phyloP scores from a whole-genome alignment of 1,140 invertebrate genomes.

The Drosophila trapezifrons region DNA sequence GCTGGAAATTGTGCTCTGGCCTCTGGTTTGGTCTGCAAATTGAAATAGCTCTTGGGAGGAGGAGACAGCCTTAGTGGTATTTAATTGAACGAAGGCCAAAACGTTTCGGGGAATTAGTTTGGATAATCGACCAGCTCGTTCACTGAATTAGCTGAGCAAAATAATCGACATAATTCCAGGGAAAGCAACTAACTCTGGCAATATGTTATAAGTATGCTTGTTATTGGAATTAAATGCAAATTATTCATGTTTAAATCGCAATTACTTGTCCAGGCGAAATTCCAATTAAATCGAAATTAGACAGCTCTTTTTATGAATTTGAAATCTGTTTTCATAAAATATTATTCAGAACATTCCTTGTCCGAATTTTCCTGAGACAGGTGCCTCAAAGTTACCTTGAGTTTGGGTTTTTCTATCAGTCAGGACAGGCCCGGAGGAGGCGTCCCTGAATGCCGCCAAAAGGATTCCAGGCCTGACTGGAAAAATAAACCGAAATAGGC shows the following conservation, averaged over 20 bases:
- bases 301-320: too few relatives aligned
- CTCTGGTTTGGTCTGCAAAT: conserved; percentile 7
- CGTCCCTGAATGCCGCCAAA: conserved; percentile 11
- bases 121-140: conserved; percentile 30
- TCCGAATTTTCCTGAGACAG: too few relatives aligned
- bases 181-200: background rate
- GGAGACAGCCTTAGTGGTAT: conserved; percentile 23
- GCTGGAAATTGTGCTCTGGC: conserved; percentile 32
- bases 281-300: background rate
- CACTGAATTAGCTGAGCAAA: conserved; percentile 9
- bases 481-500: conserved; percentile 12
- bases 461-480: conserved; percentile 1
- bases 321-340: too few relatives aligned
- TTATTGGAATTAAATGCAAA: background rate
- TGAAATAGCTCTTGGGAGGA: conserved; percentile 25
- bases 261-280: background rate
- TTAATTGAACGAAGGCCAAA: conserved; percentile 25
- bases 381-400: too few relatives aligned
- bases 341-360: too few relatives aligned
- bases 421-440: too few relatives aligned
- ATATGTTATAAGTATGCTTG: too few relatives aligned
- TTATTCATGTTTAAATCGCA: background rate
- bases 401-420: too few relatives aligned
- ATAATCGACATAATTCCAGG: background rate
- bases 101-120: conserved; percentile 29